A percentile compares a stretch with the other conserved stretches of the same genome.
These are phyloP conservation scores for Sebastes schlegelii DNA, from an alignment of 2,113 vertebrate genomes.

Conservation along the genomic window DNA sequence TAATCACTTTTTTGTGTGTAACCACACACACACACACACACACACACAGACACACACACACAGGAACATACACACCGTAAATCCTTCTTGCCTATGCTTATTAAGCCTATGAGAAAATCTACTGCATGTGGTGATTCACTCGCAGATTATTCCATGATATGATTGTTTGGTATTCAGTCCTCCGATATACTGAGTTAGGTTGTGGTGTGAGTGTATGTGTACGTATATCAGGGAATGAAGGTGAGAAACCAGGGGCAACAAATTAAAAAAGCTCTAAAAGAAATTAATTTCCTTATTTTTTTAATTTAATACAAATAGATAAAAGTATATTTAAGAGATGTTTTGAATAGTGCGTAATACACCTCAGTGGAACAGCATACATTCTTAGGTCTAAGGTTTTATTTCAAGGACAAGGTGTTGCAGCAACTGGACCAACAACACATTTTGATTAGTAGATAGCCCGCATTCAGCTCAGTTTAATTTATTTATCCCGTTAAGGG, in stretches of 20 bases:
- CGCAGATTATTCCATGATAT: slow-evolving; percentile 57
- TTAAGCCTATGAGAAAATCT: slow-evolving; percentile 55
- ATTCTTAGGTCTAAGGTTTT: neutral
- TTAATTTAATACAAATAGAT: neutral
- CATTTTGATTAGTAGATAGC: slow-evolving; percentile 18
- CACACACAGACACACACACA: slow-evolving; percentile 30
- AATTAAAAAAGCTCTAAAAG: neutral
- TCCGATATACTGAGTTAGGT: slow-evolving; percentile 29
- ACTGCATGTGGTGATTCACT: slow-evolving; percentile 56
- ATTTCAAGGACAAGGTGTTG: neutral
- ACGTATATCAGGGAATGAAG: neutral
- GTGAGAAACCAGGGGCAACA: neutral
- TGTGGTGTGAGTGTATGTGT: neutral
- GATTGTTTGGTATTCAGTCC: slow-evolving; percentile 54
- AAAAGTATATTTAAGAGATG: neutral
- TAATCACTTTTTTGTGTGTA: slow-evolving; percentile 61
- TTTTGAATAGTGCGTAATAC: neutral
- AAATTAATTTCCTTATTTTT: slow-evolving; percentile 22
- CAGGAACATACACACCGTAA: slow-evolving; percentile 15
- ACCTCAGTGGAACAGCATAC: neutral
- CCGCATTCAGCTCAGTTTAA: slow-evolving; percentile 13
- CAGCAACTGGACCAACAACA: neutral
- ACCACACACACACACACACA: slow-evolving; percentile 1
- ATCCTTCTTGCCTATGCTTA: slow-evolving; percentile 49
- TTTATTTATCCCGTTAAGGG: slow-evolving; percentile 17